Evolutionary conservation across 2,888 invertebrate genomes (phyloP).

Genomic region (Ypsolopha scabrella): DNA sequence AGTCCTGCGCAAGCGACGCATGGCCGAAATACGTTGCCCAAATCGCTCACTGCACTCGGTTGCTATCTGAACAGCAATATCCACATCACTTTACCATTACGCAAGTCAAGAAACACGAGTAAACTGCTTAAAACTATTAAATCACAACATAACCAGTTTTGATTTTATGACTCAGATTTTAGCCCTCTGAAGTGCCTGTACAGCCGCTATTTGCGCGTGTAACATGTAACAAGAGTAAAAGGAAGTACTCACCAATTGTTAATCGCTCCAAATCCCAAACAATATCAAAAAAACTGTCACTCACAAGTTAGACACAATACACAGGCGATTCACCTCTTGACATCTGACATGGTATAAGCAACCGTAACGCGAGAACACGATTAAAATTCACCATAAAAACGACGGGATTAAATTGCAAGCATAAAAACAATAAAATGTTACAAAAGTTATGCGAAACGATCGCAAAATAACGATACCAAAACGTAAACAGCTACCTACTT

Average conservation of each 20-base stretch:
- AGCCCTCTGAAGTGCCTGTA: no score
- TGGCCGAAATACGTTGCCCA: conserved; percentile 14
- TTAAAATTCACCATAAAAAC: conserved; percentile 41
- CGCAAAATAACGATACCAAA: conserved; percentile 63
- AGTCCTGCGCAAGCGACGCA: conserved; percentile 14
- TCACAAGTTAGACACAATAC: conserved; percentile 61
- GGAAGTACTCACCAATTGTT: conserved; percentile 54
- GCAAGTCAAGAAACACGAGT: conserved; percentile 21
- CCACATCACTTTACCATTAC: conserved; percentile 26
- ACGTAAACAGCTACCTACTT: conserved; percentile 68
- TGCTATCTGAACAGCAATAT: conserved; percentile 18
- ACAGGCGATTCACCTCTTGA: conserved; percentile 65
- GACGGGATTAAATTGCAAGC: conserved; percentile 44
- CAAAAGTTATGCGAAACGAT: conserved; percentile 63
- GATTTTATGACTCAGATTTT: no score
- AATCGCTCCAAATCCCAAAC: conserved; percentile 63
- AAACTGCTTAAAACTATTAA: no score
- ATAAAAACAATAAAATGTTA: conserved; percentile 61
- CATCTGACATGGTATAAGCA: conserved; percentile 59
- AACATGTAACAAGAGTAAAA: conserved; percentile 22
- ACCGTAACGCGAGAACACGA: conserved; percentile 37
- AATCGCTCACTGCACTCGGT: conserved; percentile 13
- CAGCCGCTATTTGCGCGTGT: no score
- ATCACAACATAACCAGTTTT: no score
- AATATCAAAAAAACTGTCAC: conserved; percentile 60